Evolutionary conservation across 1,140 invertebrate species (phyloP).

Genomic region (Atopsyche davidsoni): DNA sequence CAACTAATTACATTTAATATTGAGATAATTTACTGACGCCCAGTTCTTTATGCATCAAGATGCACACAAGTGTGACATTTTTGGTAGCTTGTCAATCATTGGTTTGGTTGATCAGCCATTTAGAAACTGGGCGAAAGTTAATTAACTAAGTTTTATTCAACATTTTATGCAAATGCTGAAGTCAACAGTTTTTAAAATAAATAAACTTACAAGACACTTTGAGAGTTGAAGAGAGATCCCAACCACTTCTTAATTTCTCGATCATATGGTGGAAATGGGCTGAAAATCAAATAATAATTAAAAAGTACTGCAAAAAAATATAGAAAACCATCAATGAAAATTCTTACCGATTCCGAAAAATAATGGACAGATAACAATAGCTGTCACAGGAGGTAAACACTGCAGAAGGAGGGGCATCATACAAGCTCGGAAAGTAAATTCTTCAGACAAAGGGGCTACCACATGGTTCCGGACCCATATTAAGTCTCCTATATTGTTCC

Average conservation of each 20-base stretch:
- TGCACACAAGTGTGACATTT: too few species aligned
- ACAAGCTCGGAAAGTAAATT: slow-evolving; percentile 90
- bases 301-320: slow-evolving; percentile 1
- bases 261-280: slow-evolving; percentile 90
- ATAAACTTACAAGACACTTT: slow-evolving; percentile 61
- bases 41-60: too few species aligned
- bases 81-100: too few species aligned
- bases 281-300: slow-evolving; percentile 40
- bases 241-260: slow-evolving; percentile 68
- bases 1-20: too few species aligned
- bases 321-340: background rate
- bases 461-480: slow-evolving; percentile 86
- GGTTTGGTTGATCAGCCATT: too few species aligned
- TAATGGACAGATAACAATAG: slow-evolving; percentile 80
- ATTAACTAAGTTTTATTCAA: too few species aligned
- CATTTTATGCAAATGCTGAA: too few species aligned
- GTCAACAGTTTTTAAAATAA: too few species aligned
- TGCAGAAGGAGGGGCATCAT: slow-evolving; percentile 87
- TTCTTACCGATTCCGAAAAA: slow-evolving; percentile 83
- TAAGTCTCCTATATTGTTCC: slow-evolving; percentile 62
- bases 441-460: slow-evolving; percentile 89
- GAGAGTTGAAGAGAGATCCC: slow-evolving; percentile 60
- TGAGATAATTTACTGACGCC: too few species aligned
- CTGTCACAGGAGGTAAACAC: slow-evolving; percentile 65
- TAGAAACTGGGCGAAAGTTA: too few species aligned